A percentile compares a stretch with the other conserved stretches of the same genome.
Conservation (phyloP, 2,113 vertebrate genomes). For the Ornithorhynchus anatinus region DNA sequence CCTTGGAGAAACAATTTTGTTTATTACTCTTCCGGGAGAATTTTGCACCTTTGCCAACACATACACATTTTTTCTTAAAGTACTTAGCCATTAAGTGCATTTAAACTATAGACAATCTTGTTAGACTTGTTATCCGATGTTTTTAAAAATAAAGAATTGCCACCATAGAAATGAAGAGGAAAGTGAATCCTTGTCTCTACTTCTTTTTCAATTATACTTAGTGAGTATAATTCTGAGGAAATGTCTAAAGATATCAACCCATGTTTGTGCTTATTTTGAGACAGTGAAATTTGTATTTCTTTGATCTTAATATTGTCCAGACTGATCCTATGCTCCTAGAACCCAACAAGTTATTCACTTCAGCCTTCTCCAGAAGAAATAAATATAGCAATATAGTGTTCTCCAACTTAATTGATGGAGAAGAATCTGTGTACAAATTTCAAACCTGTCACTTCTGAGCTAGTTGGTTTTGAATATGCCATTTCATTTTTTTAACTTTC, state of each 20-base stretch:
- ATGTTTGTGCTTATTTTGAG: not conserved
- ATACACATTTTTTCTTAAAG: not conserved
- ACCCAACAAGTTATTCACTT: no score
- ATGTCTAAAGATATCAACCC: not conserved
- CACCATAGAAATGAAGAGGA: not conserved
- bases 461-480: no score
- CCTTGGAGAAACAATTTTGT: not conserved
- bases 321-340: no score
- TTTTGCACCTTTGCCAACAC: not conserved
- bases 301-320: no score
- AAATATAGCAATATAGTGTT: no score
- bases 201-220: not conserved
- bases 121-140: not conserved
- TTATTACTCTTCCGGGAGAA: not conserved
- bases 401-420: no score
- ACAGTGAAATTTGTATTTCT: no score
- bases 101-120: not conserved
- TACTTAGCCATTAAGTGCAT: conserved; percentile 23
- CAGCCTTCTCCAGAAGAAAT: no score
- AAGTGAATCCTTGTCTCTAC: not conserved
- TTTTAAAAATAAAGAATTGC: not conserved
- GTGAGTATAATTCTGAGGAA: not conserved
- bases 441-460: no score
- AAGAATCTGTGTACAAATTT: no score
- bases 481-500: no score